These are phyloP conservation scores for Molossus alvarezi DNA, from an alignment of 2,797 vertebrate genomes.

Conservation along the genomic window DNA sequence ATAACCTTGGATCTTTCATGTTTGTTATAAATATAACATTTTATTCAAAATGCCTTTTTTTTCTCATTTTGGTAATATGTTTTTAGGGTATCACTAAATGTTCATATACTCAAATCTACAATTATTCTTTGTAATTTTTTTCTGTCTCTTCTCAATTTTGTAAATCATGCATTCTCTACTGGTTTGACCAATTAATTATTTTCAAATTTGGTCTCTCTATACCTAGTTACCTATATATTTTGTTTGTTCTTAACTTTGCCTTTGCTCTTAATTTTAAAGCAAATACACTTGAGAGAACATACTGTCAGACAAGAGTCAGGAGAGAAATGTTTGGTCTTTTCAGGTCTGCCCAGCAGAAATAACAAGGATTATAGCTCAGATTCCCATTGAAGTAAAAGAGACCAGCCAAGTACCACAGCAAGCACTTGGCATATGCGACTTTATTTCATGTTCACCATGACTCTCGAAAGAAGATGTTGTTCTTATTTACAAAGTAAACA, in stretches of 20 bases:
- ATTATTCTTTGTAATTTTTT: not conserved
- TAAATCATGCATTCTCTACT: not conserved
- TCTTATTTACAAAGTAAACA: not conserved
- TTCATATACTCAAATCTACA: not conserved
- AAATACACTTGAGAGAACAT: not conserved
- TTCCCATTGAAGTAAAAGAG: not conserved
- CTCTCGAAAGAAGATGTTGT: not conserved
- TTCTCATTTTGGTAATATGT: not conserved
- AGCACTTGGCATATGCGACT: not conserved
- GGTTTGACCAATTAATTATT: not conserved
- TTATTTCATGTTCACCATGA: not conserved
- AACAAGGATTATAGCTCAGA: not conserved
- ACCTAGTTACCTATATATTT: not conserved
- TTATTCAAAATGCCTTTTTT: not conserved
- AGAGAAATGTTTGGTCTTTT: conserved; percentile 27
- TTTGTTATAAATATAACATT: conserved; percentile 16
- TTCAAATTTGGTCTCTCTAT: not conserved
- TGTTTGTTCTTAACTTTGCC: not conserved
- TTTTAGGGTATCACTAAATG: not conserved
- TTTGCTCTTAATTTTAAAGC: not conserved
- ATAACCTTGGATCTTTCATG: not conserved
- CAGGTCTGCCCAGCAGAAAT: not conserved
- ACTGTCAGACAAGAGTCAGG: not conserved
- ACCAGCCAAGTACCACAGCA: not conserved
- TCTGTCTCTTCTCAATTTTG: not conserved